These are phyloP conservation scores for Hyalella azteca DNA, from an alignment of 2,888 invertebrate genomes.

Conservation along the genomic window DNA sequence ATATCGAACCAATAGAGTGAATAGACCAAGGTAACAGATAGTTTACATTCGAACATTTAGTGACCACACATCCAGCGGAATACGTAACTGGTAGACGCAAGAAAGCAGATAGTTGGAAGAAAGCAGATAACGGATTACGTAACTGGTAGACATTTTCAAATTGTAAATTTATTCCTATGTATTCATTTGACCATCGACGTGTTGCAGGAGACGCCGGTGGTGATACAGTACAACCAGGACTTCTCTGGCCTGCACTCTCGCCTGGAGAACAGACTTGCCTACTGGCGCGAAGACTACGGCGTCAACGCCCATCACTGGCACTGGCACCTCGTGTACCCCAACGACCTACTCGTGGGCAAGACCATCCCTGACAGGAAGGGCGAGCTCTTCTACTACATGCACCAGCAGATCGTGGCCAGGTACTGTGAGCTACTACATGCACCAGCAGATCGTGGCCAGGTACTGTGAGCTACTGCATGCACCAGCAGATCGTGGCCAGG, in stretches of 20 bases:
- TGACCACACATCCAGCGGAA: no score
- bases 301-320: constrained; percentile 90
- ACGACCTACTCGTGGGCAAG: constrained; percentile 70
- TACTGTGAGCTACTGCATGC: constrained; percentile 83
- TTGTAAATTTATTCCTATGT: not conserved
- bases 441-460: constrained; percentile 74
- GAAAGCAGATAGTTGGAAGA: no score
- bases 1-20: no score
- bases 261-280: constrained; percentile 79
- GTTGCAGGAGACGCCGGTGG: constrained; percentile 59
- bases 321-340: constrained; percentile 86
- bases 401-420: constrained; percentile 74
- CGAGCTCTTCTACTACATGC: constrained; percentile 82
- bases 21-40: no score
- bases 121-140: not conserved
- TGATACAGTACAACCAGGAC: constrained; percentile 61
- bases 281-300: constrained; percentile 82
- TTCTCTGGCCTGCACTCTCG: constrained; percentile 78
- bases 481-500: constrained; percentile 74
- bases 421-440: constrained; percentile 83
- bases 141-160: not conserved
- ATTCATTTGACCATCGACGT: no score
- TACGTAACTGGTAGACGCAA: no score
- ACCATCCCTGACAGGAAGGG: constrained; percentile 75
- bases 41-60: no score